Percentiles rank a stretch among this genome's conserved stretches.
These are phyloP conservation scores for Pseudomyrmex pallidus DNA, from an alignment of 1,140 invertebrate genomes.

Conservation along the genomic window DNA sequence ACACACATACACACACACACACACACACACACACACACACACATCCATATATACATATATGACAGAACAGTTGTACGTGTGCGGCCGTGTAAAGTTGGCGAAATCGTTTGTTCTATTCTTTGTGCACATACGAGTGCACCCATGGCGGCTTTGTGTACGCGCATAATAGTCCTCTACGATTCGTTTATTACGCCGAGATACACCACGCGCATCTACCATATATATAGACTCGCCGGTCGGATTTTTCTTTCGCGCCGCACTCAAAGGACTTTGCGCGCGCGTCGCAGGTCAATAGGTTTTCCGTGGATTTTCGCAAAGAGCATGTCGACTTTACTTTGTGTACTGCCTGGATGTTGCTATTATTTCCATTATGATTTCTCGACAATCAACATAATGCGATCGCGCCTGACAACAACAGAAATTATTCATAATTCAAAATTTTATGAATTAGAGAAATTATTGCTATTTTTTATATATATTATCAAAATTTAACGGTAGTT, in stretches of 20 bases:
- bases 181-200: slow-evolving; percentile 65
- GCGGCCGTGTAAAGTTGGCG: slow-evolving; percentile 62
- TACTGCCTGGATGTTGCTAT: background rate
- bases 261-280: slow-evolving; percentile 38
- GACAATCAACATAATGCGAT: background rate
- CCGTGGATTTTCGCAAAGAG: slow-evolving; percentile 10
- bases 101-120: slow-evolving; percentile 70
- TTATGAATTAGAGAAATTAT: background rate
- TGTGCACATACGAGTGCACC: slow-evolving; percentile 54
- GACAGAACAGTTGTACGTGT: slow-evolving; percentile 11
- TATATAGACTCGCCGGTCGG: slow-evolving; percentile 2
- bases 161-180: slow-evolving; percentile 59
- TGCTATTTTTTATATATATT: background rate
- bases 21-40: background rate
- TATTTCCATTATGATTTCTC: slow-evolving; percentile 14
- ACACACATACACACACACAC: background rate
- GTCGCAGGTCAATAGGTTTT: slow-evolving; percentile 41
- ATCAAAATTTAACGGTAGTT: background rate
- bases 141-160: slow-evolving; percentile 27
- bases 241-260: slow-evolving; percentile 44
- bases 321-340: background rate
- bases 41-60: background rate
- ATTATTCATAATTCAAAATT: slow-evolving; percentile 14
- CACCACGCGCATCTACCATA: slow-evolving; percentile 4
- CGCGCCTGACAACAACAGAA: background rate